A percentile compares a stretch with the other conserved stretches of the same genome.
phyloP scores from a whole-genome alignment of 37 sponge, comb jelly and placozoan genomes.

The Oscarella lobularis region DNA sequence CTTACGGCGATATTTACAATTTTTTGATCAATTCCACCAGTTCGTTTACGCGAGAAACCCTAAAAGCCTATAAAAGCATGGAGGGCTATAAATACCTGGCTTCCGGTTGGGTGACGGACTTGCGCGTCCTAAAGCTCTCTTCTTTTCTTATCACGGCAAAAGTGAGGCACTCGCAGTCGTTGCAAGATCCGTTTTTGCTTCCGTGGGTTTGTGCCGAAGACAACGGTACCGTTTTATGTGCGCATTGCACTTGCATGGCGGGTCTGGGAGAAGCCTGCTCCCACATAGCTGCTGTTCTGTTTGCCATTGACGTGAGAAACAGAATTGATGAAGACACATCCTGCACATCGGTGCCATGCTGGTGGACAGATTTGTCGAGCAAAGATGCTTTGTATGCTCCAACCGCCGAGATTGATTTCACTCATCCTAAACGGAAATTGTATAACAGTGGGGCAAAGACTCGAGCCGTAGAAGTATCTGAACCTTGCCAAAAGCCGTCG shows the following conservation, averaged over 20 bases:
- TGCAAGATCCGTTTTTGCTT: background rate
- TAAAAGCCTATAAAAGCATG: background rate
- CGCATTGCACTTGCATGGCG: constrained; percentile 46
- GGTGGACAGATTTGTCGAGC: constrained; percentile 29
- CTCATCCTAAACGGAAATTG: constrained; percentile 15
- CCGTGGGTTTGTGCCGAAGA: constrained; percentile 4
- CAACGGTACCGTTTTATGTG: constrained; percentile 29
- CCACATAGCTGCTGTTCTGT: constrained; percentile 40
- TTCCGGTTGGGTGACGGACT: background rate
- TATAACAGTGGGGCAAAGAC: background rate
- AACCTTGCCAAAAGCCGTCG: too few relatives aligned
- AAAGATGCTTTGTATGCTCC: constrained; percentile 17
- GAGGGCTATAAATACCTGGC: background rate
- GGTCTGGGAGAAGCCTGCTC: constrained; percentile 41
- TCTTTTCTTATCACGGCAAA: background rate
- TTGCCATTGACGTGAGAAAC: constrained; percentile 21
- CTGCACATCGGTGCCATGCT: constrained; percentile 36
- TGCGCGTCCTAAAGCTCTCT: background rate
- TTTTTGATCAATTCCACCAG: background rate
- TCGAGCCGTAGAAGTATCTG: background rate
- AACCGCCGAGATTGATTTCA: constrained; percentile 31
- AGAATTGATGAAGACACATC: background rate
- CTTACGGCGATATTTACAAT: background rate
- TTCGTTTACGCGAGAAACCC: background rate
- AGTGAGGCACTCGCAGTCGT: background rate